Evolutionary conservation across 2,888 invertebrate genomes (phyloP).

Genomic region (Drosophila subsilvestris): DNA sequence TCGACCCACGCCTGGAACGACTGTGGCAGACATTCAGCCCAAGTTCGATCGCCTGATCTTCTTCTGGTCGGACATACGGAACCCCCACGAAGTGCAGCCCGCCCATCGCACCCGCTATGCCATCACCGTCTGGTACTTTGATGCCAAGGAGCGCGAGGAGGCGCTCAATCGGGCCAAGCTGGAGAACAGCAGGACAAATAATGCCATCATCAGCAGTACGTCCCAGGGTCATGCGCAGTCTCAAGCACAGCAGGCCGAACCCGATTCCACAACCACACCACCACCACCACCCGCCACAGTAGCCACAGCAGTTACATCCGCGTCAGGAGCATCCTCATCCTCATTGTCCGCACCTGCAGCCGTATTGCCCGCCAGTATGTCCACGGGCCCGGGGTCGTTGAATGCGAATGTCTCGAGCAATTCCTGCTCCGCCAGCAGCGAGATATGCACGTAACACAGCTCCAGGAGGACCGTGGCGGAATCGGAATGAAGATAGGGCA

Average conservation of each 20-base stretch:
- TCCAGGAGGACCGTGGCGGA: conserved; percentile 16
- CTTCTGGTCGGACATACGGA: conserved; percentile 98
- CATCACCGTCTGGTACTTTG: conserved; percentile 96
- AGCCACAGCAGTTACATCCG: conserved; percentile 16
- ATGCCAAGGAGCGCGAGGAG: conserved; percentile 91
- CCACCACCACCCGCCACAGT: conserved; percentile 35
- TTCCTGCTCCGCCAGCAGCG: conserved; percentile 68
- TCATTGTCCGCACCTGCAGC: conserved; percentile 10
- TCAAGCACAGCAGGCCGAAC: conserved; percentile 50
- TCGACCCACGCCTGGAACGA: conserved; percentile 93
- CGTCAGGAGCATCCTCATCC: conserved; percentile 30
- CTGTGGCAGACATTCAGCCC: conserved; percentile 96
- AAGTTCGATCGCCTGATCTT: conserved; percentile 96
- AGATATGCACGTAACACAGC: conserved; percentile 81
- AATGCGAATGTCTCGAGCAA: conserved; percentile 68
- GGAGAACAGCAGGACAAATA: conserved; percentile 61
- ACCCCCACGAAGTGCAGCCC: conserved; percentile 98
- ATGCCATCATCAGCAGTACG: conserved; percentile 34
- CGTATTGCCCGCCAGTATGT: conserved; percentile 62
- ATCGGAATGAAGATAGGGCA: conserved; percentile 18
- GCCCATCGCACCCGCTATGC: conserved; percentile 95
- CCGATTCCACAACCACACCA: conserved; percentile 60
- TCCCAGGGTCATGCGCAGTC: conserved; percentile 1
- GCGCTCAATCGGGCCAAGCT: conserved; percentile 84
- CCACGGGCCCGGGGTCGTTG: conserved; percentile 53